phyloP scores from a whole-genome alignment of 2,797 vertebrate species.

The Sciaenops ocellatus region DNA sequence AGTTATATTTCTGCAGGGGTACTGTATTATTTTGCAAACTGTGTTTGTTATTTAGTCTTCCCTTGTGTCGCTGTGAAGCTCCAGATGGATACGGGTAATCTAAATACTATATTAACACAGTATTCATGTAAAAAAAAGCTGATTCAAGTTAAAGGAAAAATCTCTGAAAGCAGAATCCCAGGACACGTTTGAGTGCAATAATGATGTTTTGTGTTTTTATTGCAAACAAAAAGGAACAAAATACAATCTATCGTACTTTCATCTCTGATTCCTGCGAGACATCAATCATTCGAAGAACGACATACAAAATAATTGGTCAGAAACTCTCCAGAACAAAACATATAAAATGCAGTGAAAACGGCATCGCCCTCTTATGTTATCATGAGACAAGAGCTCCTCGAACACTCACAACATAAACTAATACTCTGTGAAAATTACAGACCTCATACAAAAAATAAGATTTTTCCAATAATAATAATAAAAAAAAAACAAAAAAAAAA shows the following conservation, averaged over 20 bases:
- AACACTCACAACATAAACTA: conserved; percentile 63
- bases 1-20: not conserved
- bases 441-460: conserved; percentile 83
- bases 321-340: conserved; percentile 74
- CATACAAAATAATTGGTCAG: conserved; percentile 81
- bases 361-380: conserved; percentile 48
- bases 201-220: conserved; percentile 79
- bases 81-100: not conserved
- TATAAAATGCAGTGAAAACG: conserved; percentile 74
- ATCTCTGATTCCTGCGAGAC: conserved; percentile 76
- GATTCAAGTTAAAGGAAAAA: too few species aligned
- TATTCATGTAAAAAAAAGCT: not conserved
- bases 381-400: conserved; percentile 45
- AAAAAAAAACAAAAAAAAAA: conserved; percentile 46
- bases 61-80: not conserved
- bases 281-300: conserved; percentile 75
- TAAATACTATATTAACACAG: not conserved
- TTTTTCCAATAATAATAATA: conserved; percentile 67
- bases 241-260: conserved; percentile 72
- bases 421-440: conserved; percentile 77
- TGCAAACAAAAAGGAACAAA: conserved; percentile 82
- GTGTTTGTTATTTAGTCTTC: not conserved
- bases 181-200: conserved; percentile 69
- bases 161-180: conserved; percentile 44
- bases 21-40: not conserved